phyloP scores from a whole-genome alignment of 2,797 vertebrate genomes.

The Cuniculus paca region DNA sequence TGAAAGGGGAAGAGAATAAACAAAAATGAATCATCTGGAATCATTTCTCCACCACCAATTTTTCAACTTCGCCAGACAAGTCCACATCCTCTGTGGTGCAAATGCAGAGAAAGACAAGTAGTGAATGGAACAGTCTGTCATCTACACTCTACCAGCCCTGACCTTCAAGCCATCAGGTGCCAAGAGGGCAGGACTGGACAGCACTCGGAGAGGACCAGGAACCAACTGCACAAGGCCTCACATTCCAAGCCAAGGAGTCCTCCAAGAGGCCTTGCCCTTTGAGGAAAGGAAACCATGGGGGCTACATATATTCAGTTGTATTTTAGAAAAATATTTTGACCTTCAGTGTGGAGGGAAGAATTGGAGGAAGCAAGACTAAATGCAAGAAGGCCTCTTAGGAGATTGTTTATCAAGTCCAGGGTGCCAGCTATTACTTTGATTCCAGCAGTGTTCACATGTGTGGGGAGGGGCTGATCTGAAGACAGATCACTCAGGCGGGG shows the following conservation, averaged over 20 bases:
- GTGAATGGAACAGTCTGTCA: too few species aligned
- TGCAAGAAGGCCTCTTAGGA: not conserved
- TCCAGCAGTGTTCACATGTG: not conserved
- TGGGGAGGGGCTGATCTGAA: too few species aligned
- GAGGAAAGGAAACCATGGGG: not conserved
- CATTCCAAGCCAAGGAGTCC: not conserved
- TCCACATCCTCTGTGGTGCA: not conserved
- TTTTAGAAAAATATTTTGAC: conserved; percentile 33
- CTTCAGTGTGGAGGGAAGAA: not conserved
- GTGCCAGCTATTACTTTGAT: not conserved
- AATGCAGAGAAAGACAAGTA: not conserved
- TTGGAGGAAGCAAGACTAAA: not conserved
- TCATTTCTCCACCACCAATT: not conserved
- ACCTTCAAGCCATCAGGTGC: not conserved
- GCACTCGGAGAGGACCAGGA: not conserved
- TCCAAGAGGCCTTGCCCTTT: not conserved
- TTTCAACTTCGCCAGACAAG: not conserved
- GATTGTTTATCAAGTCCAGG: not conserved
- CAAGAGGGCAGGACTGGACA: not conserved
- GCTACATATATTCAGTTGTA: not conserved
- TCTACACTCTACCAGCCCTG: not conserved
- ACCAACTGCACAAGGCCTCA: not conserved
- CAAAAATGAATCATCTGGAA: not conserved
- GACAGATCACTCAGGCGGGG: too few species aligned
- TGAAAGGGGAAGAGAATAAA: not conserved